phyloP scores from a whole-genome alignment of 2,888 invertebrate species.

The Monochamus alternatus region DNA sequence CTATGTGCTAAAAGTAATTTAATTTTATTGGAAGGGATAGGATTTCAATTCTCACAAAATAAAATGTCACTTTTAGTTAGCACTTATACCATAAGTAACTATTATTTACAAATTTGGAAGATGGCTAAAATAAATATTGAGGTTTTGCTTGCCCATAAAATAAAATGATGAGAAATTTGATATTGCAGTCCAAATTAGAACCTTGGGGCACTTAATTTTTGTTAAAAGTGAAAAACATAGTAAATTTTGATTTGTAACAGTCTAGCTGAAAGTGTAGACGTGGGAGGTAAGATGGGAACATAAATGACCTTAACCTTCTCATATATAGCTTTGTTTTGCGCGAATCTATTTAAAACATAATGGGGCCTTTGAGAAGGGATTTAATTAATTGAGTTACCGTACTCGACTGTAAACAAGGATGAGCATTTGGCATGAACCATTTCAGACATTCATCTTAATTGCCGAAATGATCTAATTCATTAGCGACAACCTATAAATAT shows the following conservation, averaged over 20 bases:
- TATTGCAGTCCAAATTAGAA: too few species aligned
- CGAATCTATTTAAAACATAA: slow-evolving; percentile 10
- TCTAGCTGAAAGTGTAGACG: background rate
- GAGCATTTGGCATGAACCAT: background rate
- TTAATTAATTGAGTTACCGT: slow-evolving; percentile 5
- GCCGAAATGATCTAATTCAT: slow-evolving; percentile 12
- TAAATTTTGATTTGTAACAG: background rate
- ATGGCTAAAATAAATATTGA: too few species aligned
- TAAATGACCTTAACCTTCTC: background rate
- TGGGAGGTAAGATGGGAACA: background rate
- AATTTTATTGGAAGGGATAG: too few species aligned
- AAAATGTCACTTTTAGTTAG: too few species aligned
- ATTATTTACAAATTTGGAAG: too few species aligned
- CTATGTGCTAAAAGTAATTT: too few species aligned
- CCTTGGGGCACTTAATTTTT: too few species aligned
- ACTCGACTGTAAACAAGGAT: background rate
- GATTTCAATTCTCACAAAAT: too few species aligned
- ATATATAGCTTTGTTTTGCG: background rate
- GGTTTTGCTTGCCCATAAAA: too few species aligned
- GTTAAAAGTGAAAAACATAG: background rate
- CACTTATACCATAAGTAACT: too few species aligned
- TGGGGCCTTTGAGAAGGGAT: slow-evolving; percentile 1
- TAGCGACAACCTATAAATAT: slow-evolving; percentile 1
- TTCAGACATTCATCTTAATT: background rate
- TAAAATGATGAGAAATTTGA: too few species aligned